A percentile compares a stretch with the other conserved stretches of the same genome.
Conservation (phyloP, 37 sponge, comb jelly and placozoan species). For the Amphimedon queenslandica region DNA sequence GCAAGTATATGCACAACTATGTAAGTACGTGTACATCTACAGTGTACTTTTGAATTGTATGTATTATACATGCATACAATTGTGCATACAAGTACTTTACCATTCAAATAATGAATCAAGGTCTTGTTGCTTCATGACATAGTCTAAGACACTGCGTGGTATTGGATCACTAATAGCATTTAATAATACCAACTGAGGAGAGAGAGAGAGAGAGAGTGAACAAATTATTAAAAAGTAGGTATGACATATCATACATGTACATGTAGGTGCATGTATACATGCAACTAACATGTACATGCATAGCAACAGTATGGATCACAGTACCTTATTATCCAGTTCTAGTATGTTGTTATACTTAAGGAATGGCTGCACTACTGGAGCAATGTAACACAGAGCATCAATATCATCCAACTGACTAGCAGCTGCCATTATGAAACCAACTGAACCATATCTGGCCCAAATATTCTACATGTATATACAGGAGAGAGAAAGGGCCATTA, state of each 20-base stretch:
- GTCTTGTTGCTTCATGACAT: constrained; percentile 56
- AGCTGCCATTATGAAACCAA: constrained; percentile 69
- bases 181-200: constrained; percentile 56
- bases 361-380: constrained; percentile 54
- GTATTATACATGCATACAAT: no score
- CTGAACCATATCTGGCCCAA: constrained; percentile 85
- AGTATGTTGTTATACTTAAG: constrained; percentile 59
- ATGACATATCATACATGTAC: neutral
- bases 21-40: no score
- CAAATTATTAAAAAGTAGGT: neutral
- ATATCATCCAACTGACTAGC: constrained; percentile 56
- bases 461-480: constrained; percentile 65
- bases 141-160: constrained; percentile 71
- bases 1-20: neutral
- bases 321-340: constrained; percentile 44
- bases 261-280: no score
- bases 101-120: constrained; percentile 49
- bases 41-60: no score
- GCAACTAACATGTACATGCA: no score
- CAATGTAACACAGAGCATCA: constrained; percentile 78
- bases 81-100: no score
- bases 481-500: no score
- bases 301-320: neutral
- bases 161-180: constrained; percentile 67
- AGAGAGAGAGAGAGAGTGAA: constrained; percentile 30